These are phyloP conservation scores for Morone saxatilis DNA, from an alignment of 2,113 vertebrate genomes.

Conservation along the genomic window DNA sequence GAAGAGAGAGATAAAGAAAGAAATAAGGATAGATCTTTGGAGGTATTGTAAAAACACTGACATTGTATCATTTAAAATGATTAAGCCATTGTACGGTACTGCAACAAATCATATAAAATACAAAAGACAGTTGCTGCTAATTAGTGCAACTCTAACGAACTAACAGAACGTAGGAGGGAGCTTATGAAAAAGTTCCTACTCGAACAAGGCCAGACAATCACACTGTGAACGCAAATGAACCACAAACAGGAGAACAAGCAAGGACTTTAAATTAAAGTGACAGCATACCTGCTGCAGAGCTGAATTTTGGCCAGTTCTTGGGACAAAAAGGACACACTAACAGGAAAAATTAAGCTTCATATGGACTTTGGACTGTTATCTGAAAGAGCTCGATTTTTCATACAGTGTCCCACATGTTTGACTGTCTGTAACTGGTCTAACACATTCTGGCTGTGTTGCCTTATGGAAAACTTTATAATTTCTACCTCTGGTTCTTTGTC, in stretches of 20 bases:
- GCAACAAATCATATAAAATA: conserved; percentile 34
- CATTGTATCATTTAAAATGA: conserved; percentile 50
- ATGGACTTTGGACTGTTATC: conserved; percentile 14
- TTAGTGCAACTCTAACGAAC: conserved; percentile 27
- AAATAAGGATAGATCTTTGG: neutral
- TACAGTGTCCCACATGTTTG: conserved; percentile 2
- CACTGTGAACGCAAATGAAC: conserved; percentile 24
- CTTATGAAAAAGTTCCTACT: conserved; percentile 1
- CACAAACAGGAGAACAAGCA: neutral
- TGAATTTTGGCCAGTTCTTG: neutral
- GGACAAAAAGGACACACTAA: conserved; percentile 16
- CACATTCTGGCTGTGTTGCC: conserved; percentile 35
- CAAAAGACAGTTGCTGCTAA: conserved; percentile 40
- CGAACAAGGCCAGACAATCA: conserved; percentile 9
- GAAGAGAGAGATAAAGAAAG: neutral
- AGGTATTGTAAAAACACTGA: conserved; percentile 20
- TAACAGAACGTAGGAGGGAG: neutral
- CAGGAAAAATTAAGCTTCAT: neutral
- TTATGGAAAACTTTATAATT: conserved; percentile 20
- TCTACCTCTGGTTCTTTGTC: conserved; percentile 58
- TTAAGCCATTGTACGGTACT: conserved; percentile 28
- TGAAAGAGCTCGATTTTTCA: conserved; percentile 6
- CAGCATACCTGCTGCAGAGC: neutral
- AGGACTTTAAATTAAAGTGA: neutral
- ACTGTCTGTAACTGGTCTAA: neutral